A percentile compares a stretch with the other conserved stretches of the same genome.
Evolutionary conservation across 2,888 invertebrate genomes (phyloP).

Genomic region (Andrena trimmerana): DNA sequence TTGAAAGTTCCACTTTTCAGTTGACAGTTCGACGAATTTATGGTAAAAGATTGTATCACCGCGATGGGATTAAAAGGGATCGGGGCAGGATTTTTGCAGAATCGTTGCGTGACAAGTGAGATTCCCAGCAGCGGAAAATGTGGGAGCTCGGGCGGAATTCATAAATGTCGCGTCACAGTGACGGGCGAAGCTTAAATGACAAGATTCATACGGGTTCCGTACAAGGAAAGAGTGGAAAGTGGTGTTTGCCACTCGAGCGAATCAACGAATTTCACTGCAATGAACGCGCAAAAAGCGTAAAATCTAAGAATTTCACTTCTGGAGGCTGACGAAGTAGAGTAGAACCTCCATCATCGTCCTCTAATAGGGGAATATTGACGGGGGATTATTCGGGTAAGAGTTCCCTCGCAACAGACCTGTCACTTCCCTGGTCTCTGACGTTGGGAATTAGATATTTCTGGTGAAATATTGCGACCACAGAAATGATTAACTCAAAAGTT

Average conservation of each 20-base stretch:
- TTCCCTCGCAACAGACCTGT: neutral
- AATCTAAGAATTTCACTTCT: slow-evolving; percentile 16
- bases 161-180: neutral
- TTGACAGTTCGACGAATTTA: neutral
- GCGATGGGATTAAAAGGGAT: neutral
- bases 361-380: neutral
- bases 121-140: neutral
- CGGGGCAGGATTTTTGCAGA: neutral
- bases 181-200: neutral
- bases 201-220: slow-evolving; percentile 1
- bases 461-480: no score
- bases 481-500: no score
- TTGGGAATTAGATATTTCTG: no score
- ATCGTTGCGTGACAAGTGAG: neutral
- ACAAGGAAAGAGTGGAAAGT: slow-evolving; percentile 28
- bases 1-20: neutral
- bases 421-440: no score
- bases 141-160: neutral
- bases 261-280: neutral
- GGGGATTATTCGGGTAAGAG: neutral
- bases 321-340: neutral
- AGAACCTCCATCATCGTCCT: neutral
- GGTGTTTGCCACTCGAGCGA: slow-evolving; percentile 18
- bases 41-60: neutral
- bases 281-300: slow-evolving; percentile 18